A percentile compares a stretch with the other conserved stretches of the same genome.
These are phyloP conservation scores for Choreutis nemorana DNA, from an alignment of 2,888 invertebrate genomes.

Conservation along the genomic window DNA sequence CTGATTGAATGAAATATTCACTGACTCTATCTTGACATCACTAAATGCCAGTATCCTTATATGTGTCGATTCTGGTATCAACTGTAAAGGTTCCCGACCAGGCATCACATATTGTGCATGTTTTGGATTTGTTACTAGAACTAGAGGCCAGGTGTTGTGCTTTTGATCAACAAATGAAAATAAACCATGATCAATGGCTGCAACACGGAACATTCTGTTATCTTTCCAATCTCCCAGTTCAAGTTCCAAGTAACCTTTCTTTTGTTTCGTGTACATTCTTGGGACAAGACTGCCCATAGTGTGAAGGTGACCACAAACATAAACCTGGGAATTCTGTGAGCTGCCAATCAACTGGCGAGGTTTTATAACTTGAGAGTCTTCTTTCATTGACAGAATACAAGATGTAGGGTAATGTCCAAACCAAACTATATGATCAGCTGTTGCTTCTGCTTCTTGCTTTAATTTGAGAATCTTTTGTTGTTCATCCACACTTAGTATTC, in stretches of 20 bases:
- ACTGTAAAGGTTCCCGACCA: slow-evolving; percentile 73
- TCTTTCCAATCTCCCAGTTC: slow-evolving; percentile 95
- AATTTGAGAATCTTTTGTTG: slow-evolving; percentile 65
- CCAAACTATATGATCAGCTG: slow-evolving; percentile 55
- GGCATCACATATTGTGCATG: slow-evolving; percentile 78
- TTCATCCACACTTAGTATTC: slow-evolving; percentile 69
- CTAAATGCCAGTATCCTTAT: slow-evolving; percentile 86
- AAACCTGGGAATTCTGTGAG: slow-evolving; percentile 71
- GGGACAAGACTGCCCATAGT: slow-evolving; percentile 80
- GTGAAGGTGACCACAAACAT: slow-evolving; percentile 92
- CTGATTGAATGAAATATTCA: slow-evolving; percentile 73
- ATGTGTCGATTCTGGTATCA: slow-evolving; percentile 76
- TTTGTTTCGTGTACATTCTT: slow-evolving; percentile 87
- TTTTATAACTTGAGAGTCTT: slow-evolving; percentile 48
- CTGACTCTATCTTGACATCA: slow-evolving; percentile 67
- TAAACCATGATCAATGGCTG: slow-evolving; percentile 88
- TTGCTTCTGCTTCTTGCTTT: slow-evolving; percentile 57
- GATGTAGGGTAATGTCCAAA: slow-evolving; percentile 95
- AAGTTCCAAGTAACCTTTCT: slow-evolving; percentile 82
- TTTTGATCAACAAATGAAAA: slow-evolving; percentile 84
- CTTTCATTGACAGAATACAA: slow-evolving; percentile 73
- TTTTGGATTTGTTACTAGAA: slow-evolving; percentile 91
- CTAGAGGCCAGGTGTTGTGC: slow-evolving; percentile 81
- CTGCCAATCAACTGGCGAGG: slow-evolving; percentile 68
- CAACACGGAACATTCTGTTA: slow-evolving; percentile 82